Conservation (phyloP, 2,113 vertebrate genomes). For the Emydocephalus ijimae region DNA sequence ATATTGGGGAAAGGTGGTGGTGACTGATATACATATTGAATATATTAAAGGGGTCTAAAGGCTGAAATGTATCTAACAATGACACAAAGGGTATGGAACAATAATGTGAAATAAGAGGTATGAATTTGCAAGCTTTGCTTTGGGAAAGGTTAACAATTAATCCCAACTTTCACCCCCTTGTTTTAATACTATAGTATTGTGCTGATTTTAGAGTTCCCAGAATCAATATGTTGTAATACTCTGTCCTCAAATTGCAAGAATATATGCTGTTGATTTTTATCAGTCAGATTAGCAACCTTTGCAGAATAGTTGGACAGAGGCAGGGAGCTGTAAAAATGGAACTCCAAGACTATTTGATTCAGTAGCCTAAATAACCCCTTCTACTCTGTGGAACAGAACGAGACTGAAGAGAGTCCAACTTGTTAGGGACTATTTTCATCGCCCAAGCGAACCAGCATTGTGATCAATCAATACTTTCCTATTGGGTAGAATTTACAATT, state of each 20-base stretch:
- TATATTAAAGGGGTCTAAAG: neutral
- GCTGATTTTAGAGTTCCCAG: neutral
- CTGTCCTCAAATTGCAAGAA: neutral
- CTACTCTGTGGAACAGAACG: neutral
- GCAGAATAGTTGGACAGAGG: neutral
- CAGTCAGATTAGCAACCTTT: neutral
- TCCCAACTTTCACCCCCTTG: neutral
- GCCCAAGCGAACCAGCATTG: neutral
- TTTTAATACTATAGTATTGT: neutral
- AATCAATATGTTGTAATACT: neutral
- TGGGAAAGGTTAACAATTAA: neutral
- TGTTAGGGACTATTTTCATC: neutral
- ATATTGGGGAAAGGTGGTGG: neutral
- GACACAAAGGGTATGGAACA: neutral
- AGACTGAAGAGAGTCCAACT: neutral
- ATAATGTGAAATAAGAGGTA: neutral
- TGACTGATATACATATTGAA: neutral
- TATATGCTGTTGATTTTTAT: neutral
- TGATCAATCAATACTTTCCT: neutral
- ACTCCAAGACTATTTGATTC: neutral
- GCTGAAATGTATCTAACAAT: neutral
- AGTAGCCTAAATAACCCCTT: neutral
- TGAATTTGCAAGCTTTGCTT: neutral
- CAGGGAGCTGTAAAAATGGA: neutral
- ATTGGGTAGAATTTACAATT: neutral